Base-by-base conservation (phyloP, 2,797 vertebrate genomes). In the Gouania willdenowi region DNA sequence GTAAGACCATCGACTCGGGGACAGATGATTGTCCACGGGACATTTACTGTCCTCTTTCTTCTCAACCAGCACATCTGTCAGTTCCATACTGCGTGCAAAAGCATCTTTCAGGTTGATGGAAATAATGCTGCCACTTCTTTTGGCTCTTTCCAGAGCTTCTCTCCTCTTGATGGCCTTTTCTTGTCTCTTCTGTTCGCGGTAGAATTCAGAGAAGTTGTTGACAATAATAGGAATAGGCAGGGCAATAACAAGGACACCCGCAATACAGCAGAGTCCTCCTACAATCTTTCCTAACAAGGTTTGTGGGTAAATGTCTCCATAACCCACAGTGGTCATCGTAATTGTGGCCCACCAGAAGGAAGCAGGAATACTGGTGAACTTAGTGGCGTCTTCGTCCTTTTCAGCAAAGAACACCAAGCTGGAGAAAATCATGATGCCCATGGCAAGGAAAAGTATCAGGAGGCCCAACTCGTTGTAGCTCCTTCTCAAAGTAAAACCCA, bases 261-360 rank as follows among this genome's bases (percentile, higher is more conserved):
- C 97, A 2, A 99, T 99, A 42, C 96, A 99, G 66, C 97, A 99
- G 28, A 99, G 92, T 6, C 97, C 97, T 17, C 97, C 97, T 5
- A 99, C 93, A 45, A 98, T 99, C 83, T 98, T 98, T 17, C 97
- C 97, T 40, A 99, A 58, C 33, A 99, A 77, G 0, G 97, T 99
- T 81, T 98, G 94, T 5, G 97, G 97, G 71, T 98, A 99, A 57
- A 99, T 99, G 74, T 99, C 97, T 13, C 97, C 97, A 0, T 98
- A 99, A 42, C 96, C 97, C 8, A 99, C 97, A 0, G 97, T 99
- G 6, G 97, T 99, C 97, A 99, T 99, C 13, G 97, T 99, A 65
- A 99, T 99, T 0, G 97, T 98, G 24, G 97, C 96, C 97, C 97
- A 99, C 97, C 97, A 99, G 80, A 98, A 99, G 0, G 97, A 98